Evolutionary conservation across 35 echinoderm and acorn worm species (phyloP).

Genomic region (Lytechinus pictus): DNA sequence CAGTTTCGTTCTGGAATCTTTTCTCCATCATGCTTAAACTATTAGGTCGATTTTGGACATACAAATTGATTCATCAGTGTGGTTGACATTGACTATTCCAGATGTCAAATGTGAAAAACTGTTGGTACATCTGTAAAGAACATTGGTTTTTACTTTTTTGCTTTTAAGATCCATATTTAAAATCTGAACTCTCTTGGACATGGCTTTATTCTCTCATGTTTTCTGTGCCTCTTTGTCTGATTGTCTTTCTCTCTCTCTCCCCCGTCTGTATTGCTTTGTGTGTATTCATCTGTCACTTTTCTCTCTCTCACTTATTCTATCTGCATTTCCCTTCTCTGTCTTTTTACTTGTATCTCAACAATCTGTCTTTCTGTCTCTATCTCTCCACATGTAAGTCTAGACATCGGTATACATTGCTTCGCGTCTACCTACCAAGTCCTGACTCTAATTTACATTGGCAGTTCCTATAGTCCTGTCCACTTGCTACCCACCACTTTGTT

Average conservation of each 20-base stretch:
- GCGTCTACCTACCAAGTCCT: neutral
- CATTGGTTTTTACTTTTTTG: neutral
- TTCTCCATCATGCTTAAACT: neutral
- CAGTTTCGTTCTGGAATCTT: neutral
- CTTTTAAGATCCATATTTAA: neutral
- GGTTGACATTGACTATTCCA: neutral
- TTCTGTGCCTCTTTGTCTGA: no score
- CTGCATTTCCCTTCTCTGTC: no score
- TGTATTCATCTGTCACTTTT: no score
- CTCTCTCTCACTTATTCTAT: no score
- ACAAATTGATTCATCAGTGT: neutral
- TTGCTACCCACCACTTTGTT: neutral
- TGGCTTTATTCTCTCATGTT: neutral
- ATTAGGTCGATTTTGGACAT: neutral
- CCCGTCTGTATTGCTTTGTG: no score
- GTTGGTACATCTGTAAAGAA: neutral
- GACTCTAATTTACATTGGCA: neutral
- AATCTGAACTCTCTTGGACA: no score
- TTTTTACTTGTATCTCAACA: no score
- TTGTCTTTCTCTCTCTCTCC: no score
- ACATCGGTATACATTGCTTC: neutral
- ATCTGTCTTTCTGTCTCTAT: no score
- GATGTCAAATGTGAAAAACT: neutral
- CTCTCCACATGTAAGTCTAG: neutral
- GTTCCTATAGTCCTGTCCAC: neutral